Percentiles rank a stretch among this genome's conserved stretches.
Conservation (phyloP, 2,113 vertebrate genomes). For the Baryphthengus martii region DNA sequence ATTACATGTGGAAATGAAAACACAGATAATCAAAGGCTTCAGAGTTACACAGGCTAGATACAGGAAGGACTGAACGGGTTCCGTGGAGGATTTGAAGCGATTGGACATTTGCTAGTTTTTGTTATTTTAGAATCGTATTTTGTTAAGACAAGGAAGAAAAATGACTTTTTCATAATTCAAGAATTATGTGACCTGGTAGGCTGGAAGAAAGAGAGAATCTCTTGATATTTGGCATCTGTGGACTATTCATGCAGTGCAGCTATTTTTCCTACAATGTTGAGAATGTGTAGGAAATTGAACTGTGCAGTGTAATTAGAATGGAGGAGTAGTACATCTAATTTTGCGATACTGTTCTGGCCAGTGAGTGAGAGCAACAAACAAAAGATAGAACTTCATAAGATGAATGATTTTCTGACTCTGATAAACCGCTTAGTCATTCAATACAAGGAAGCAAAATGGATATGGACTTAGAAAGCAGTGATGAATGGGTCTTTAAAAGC, state of each 20-base stretch:
- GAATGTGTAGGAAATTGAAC: neutral
- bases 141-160: neutral
- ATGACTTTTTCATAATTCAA: neutral
- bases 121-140: neutral
- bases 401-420: neutral
- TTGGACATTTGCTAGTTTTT: neutral
- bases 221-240: neutral
- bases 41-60: neutral
- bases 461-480: neutral
- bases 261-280: neutral
- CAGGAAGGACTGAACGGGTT: neutral
- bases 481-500: neutral
- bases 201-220: neutral
- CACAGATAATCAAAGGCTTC: neutral
- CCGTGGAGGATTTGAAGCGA: neutral
- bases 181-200: neutral
- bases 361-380: neutral
- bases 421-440: neutral
- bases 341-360: neutral
- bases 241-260: neutral
- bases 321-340: neutral
- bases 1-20: neutral
- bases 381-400: neutral
- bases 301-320: neutral
- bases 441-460: neutral